Evolutionary conservation across 2,113 vertebrate genomes (phyloP).

Genomic region (Notechis scutatus): DNA sequence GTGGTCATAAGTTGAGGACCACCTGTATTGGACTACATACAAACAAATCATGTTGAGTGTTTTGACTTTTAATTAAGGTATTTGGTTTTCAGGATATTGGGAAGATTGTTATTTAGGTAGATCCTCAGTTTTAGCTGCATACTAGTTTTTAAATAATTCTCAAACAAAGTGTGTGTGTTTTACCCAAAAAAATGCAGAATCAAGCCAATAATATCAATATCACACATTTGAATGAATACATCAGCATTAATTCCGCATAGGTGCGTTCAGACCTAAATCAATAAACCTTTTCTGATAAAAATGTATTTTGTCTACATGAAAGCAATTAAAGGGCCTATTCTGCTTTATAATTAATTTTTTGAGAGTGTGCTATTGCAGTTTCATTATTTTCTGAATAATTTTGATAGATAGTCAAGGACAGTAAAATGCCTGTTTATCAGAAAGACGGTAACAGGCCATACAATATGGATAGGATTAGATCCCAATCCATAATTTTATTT

Average conservation of each 20-base stretch:
- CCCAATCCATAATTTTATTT: not conserved
- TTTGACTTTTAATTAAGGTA: not conserved
- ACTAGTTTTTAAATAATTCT: not conserved
- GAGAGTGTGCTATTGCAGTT: no score
- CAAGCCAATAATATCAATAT: not conserved
- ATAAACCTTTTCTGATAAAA: not conserved
- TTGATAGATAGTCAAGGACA: not conserved
- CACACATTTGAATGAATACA: not conserved
- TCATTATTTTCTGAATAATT: not conserved
- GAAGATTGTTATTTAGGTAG: not conserved
- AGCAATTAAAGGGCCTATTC: not conserved
- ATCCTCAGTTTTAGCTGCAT: not conserved
- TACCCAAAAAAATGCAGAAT: not conserved
- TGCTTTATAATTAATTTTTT: not conserved
- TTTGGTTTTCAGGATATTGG: not conserved
- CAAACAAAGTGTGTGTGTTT: not conserved
- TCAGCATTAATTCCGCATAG: not conserved
- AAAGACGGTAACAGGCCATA: not conserved
- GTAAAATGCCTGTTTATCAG: no score
- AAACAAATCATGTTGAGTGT: not conserved
- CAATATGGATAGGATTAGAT: no score
- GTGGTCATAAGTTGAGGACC: no score
- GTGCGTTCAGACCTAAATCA: not conserved
- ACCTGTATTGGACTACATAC: no score
- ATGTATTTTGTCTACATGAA: not conserved